phyloP scores from a whole-genome alignment of 2,888 invertebrate genomes.

The Pammene fasciana region DNA sequence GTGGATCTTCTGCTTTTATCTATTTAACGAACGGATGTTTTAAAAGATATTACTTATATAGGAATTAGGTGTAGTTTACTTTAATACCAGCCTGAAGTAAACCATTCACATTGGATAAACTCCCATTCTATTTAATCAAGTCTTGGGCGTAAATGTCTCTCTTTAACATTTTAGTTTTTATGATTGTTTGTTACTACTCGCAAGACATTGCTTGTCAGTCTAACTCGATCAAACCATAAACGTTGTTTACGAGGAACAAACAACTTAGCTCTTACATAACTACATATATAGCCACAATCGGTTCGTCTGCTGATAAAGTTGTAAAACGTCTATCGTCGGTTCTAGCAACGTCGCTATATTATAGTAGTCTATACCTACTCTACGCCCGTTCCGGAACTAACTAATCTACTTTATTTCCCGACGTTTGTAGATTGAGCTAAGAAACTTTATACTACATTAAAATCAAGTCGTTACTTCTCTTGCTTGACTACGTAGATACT shows the following conservation, averaged over 20 bases:
- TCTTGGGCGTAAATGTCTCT: not conserved
- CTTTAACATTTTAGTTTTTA: slow-evolving; percentile 24
- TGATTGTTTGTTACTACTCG: no score
- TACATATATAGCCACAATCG: not conserved
- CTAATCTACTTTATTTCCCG: slow-evolving; percentile 43
- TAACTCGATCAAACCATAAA: no score
- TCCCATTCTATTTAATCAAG: not conserved
- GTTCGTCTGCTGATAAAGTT: slow-evolving; percentile 52
- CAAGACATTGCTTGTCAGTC: no score
- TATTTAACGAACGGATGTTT: slow-evolving; percentile 62
- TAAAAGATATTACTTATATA: slow-evolving; percentile 33
- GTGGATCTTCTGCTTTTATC: slow-evolving; percentile 63
- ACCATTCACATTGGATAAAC: not conserved
- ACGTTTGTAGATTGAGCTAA: slow-evolving; percentile 49
- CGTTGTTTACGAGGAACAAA: slow-evolving; percentile 48
- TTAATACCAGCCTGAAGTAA: not conserved
- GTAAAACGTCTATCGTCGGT: slow-evolving; percentile 57
- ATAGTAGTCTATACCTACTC: slow-evolving; percentile 49
- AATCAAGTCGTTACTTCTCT: not conserved
- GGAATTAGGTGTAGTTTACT: no score
- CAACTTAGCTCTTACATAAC: slow-evolving; percentile 51
- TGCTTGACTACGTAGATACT: not conserved
- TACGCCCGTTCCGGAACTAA: slow-evolving; percentile 53
- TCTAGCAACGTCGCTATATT: slow-evolving; percentile 50
- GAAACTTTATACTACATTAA: not conserved